Evolutionary conservation across 2,888 invertebrate genomes (phyloP).

Genomic region (Ectemnius continuus): DNA sequence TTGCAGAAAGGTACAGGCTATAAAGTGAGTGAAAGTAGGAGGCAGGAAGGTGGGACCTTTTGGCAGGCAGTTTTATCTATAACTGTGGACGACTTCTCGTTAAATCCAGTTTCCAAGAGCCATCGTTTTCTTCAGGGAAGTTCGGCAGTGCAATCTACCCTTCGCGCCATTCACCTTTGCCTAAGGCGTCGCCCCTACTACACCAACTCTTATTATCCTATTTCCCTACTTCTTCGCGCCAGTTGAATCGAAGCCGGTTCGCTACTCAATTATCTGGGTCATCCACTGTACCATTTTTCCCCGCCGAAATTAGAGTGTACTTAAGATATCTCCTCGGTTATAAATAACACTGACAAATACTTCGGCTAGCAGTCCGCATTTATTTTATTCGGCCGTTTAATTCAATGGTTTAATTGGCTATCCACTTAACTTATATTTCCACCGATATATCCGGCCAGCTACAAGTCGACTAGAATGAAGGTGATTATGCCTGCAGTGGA

Average conservation of each 20-base stretch:
- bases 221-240: conserved; percentile 50
- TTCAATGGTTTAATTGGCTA: no score
- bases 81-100: conserved; percentile 39
- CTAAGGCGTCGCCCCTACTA: conserved; percentile 14
- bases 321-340: conserved; percentile 32
- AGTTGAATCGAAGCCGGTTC: conserved; percentile 51
- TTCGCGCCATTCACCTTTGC: conserved; percentile 15
- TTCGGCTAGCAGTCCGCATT: no score
- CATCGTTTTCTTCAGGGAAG: conserved; percentile 13
- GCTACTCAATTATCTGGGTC: conserved; percentile 61
- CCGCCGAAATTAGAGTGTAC: conserved; percentile 14
- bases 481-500: no score
- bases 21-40: no score
- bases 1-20: no score
- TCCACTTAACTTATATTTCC: no score
- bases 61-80: no score
- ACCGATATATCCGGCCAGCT: no score
- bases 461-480: no score
- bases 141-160: conserved; percentile 15
- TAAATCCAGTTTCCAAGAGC: conserved; percentile 23
- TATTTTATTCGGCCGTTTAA: no score
- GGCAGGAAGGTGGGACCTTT: no score
- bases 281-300: conserved; percentile 34
- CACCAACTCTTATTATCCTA: conserved; percentile 43
- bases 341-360: conserved; percentile 25